Base-by-base conservation (phyloP, 2,888 invertebrate genomes). In the Bombylius major region DNA sequence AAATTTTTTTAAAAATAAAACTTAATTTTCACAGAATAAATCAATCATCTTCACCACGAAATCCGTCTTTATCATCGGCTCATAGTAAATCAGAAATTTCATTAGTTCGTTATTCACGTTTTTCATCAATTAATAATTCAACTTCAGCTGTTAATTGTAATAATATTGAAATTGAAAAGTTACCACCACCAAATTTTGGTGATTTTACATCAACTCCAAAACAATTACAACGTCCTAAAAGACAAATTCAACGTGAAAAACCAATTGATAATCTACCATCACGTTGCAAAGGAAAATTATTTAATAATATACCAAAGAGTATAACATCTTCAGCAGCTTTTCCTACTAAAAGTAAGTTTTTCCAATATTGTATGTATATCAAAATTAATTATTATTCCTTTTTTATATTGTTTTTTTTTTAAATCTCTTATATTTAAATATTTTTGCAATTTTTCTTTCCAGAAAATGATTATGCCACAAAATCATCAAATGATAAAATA, bases 121-220 rank as follows among this genome's bases (percentile, higher is more conserved):
- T 56, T 9, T 42, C 56, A n/a, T 55, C 57, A 57, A 45, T 56
- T 59, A 60, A 60, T 61, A 55, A n/a, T 36, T 36, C 12, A n/a
- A 39, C 14, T 23, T 6, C 39, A 11, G 36, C 39, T 51, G 39
- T 6, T 7, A 42, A 11, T 42, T 1, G 6, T 46, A 6, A n/a
- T 3, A 5, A 33, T 14, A 5, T 48, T 42, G 51, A 51, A 12
- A 48, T 51, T n/a, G 51, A 51, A 33, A 51, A 44, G 42, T 33
- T 47, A 12, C 48, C 55, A 5, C 8, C 48, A 14, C 12, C 46
- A n/a, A 13, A 34, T 34, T 13, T 14, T 4, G 36, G 39, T n/a
- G 33, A 6, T 31, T 39, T 48, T 12, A 55, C 48, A 34, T 55
- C 55, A 11, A 55, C 55, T 4, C 55, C 55, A 31, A 42, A 42